Evolutionary conservation across 2,797 vertebrate species (phyloP), one percentile per base, ranked within the genome.

Genomic region (Sebastes matsubarae): DNA sequence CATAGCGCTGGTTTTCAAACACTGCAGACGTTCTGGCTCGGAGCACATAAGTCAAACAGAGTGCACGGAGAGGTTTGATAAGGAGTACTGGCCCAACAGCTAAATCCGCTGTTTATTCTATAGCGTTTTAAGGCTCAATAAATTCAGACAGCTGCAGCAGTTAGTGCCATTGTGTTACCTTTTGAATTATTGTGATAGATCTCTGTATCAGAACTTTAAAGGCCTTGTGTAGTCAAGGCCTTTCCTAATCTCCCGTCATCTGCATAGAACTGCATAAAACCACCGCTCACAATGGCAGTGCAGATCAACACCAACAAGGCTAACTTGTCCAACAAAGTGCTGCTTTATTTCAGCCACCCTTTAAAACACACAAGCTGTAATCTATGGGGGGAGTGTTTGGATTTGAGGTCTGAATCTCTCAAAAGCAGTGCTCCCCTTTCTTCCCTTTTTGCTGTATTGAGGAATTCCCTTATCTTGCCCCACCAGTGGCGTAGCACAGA

Each of bases 381-480:
- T 95, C 92, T 94, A 81, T 75, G 85, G 92, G 87, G 88, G 89
- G 89, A 77, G 87, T 88, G 92, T 89, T 94, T 93, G 93, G 91
- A 93, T 93, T 95, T 92, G 88, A 91, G 88, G 92, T 92, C 86
- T 90, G 93, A 93, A 95, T 92, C 90, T 92, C 86, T 94, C 89
- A 91, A 95, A 94, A 90, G 89, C 88, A 86, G 81, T 83, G 84
- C 86, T 93, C 85, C 71, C 91, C 89, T 92, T 93, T 94, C 93
- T 93, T 93, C 80, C 84, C 77, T 77, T 84, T 92, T 89, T 92
- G 89, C 88, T 90, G 91, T 94, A 93, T 93, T 95, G 92, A 94
- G 93, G 92, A 95, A 95, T 95, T 95, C 93, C 93, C 96, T 96
- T 96, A 96, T 96, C 96, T 96, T 88, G 79, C 94, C 88, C 92